These are phyloP conservation scores for Takifugu flavidus DNA, from an alignment of 2,113 vertebrate species.

Conservation along the genomic window DNA sequence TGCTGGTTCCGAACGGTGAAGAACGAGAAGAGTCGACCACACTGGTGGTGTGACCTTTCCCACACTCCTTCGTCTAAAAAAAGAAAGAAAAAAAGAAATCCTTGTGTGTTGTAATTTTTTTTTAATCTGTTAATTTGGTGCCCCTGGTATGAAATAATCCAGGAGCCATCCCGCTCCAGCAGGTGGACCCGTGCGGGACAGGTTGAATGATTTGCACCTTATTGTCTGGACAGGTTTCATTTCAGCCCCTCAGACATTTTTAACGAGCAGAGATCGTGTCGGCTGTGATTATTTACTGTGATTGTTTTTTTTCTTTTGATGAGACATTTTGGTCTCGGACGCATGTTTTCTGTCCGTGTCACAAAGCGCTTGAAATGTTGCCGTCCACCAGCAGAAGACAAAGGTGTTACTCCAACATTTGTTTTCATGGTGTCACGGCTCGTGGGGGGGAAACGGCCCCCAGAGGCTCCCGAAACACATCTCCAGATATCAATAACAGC, in stretches of 20 bases:
- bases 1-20: conserved; percentile 20
- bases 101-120: conserved; percentile 23
- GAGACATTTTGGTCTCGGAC: too few relatives aligned
- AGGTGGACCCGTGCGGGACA: neutral
- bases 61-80: conserved; percentile 29
- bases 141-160: neutral
- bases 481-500: neutral
- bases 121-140: conserved; percentile 41
- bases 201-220: neutral
- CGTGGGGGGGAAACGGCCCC: too few relatives aligned
- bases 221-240: conserved; percentile 23
- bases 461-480: too few relatives aligned
- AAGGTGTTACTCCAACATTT: too few relatives aligned
- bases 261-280: too few relatives aligned
- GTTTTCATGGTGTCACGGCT: too few relatives aligned
- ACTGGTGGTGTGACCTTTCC: conserved; percentile 25
- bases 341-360: too few relatives aligned
- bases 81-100: neutral
- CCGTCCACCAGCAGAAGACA: too few relatives aligned
- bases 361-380: too few relatives aligned
- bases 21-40: conserved; percentile 17
- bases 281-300: too few relatives aligned
- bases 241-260: neutral
- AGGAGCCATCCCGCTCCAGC: neutral
- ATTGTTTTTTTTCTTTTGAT: too few relatives aligned